Conservation (phyloP, 2,888 invertebrate species). For the Chrysodeixis includens region DNA sequence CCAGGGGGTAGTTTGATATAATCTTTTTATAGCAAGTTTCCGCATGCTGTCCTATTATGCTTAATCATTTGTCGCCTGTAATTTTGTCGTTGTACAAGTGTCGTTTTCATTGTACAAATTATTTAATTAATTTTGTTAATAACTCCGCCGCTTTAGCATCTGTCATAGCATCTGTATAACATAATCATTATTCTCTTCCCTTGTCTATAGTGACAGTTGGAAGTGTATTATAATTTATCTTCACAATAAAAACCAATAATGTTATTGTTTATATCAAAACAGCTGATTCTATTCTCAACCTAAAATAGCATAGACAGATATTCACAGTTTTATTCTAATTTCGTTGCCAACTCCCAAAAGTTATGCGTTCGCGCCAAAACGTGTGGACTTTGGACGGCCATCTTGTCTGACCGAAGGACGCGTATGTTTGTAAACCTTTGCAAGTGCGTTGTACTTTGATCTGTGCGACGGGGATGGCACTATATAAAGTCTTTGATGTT, state of each 20-base stretch:
- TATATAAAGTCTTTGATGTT: neutral
- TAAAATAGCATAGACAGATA: neutral
- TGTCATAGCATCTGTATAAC: too few species aligned
- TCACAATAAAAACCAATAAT: neutral
- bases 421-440: constrained; percentile 49
- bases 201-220: too few species aligned
- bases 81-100: too few species aligned
- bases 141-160: too few species aligned
- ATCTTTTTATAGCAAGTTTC: too few species aligned
- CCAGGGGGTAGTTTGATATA: too few species aligned
- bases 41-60: too few species aligned
- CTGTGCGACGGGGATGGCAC: constrained; percentile 21
- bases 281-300: neutral
- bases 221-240: too few species aligned
- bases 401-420: constrained; percentile 42
- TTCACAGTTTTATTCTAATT: constrained; percentile 5
- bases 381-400: constrained; percentile 40
- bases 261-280: neutral
- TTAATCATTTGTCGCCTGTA: too few species aligned
- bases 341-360: constrained; percentile 22
- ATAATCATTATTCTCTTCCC: too few species aligned
- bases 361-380: constrained; percentile 50
- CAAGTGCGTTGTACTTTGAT: constrained; percentile 40
- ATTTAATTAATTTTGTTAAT: too few species aligned
- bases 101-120: too few species aligned